Evolutionary conservation across 1,140 invertebrate genomes (phyloP), one percentile per base, ranked within the genome.

Genomic region (Tetragnatha versicolor): DNA sequence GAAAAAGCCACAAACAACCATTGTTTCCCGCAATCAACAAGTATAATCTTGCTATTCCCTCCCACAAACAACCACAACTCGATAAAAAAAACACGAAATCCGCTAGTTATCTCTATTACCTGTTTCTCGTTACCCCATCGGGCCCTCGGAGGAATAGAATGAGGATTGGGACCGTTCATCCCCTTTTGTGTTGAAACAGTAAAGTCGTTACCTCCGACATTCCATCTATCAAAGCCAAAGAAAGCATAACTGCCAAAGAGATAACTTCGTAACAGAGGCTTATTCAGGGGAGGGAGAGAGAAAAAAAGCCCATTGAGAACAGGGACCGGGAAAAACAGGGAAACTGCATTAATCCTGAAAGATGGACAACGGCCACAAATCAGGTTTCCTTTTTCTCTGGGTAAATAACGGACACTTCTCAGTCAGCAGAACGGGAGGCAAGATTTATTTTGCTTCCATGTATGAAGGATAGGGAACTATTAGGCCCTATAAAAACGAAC

Each of bases 341-440:
- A 55, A 55, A 55, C 51, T 55, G 51, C 51, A 55, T 55, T 55
- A 22, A 55, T 55, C 51, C 51, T 25, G 51, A 55, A 55, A 55
- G 51, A 55, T 55, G 51, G 51, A 55, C 51, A 55, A 55, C 51
- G 25, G 51, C 51, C 51, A 55, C 51, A 55, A 55, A 55, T 55
- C 51, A 55, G 51, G 51, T 55, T 55, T 22, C 51, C n/a, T 3
- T 55, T 55, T 55, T 55, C 51, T 27, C 22, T n/a, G 17, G 25
- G 51, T 55, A 55, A 55, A 55, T 55, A 55, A 55, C 17, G 51
- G 51, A 22, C 42, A 45, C 10, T 45, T 45, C 42, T 22, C 27
- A 55, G n/a, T 55, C 51, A 55, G 51, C 51, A 22, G n/a, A 20
- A 27, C n/a, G 27, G 12, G 25, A 27, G 27, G n/a, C 27, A 55